Evolutionary conservation across 2,888 invertebrate genomes (phyloP).

Genomic region (Brachynemurus nebulosus): DNA sequence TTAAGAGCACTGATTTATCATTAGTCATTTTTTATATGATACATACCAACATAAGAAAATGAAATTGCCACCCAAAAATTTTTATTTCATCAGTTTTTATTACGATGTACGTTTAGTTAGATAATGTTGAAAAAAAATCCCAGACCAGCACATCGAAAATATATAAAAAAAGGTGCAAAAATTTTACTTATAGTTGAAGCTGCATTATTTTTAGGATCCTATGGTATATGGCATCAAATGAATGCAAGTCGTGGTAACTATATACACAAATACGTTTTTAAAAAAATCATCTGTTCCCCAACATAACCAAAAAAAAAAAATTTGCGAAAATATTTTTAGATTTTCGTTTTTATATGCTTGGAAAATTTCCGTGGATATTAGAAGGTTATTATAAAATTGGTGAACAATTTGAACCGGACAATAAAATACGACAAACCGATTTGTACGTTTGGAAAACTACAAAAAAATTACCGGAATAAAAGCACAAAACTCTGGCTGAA

Average conservation of each 20-base stretch:
- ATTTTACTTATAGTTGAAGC: constrained; percentile 44
- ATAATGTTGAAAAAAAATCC: constrained; percentile 54
- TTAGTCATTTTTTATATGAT: no score
- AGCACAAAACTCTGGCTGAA: no score
- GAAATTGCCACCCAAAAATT: no score
- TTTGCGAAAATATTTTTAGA: constrained; percentile 38
- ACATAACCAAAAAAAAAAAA: not conserved
- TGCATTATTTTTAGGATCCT: constrained; percentile 41
- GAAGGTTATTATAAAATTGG: constrained; percentile 57
- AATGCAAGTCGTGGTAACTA: constrained; percentile 55
- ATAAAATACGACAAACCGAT: constrained; percentile 38
- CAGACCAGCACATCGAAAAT: constrained; percentile 38
- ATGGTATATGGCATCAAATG: constrained; percentile 50
- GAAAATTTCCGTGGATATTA: constrained; percentile 49
- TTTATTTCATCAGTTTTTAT: no score
- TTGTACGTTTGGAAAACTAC: constrained; percentile 41
- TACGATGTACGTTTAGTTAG: no score
- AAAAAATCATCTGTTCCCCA: constrained; percentile 5
- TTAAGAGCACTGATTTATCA: no score
- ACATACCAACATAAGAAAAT: no score
- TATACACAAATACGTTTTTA: constrained; percentile 13
- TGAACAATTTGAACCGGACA: constrained; percentile 40
- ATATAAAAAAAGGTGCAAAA: constrained; percentile 39
- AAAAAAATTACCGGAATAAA: constrained; percentile 35
- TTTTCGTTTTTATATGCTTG: constrained; percentile 51